Evolutionary conservation across 2,797 vertebrate genomes (phyloP).

Genomic region (Morelia viridis): DNA sequence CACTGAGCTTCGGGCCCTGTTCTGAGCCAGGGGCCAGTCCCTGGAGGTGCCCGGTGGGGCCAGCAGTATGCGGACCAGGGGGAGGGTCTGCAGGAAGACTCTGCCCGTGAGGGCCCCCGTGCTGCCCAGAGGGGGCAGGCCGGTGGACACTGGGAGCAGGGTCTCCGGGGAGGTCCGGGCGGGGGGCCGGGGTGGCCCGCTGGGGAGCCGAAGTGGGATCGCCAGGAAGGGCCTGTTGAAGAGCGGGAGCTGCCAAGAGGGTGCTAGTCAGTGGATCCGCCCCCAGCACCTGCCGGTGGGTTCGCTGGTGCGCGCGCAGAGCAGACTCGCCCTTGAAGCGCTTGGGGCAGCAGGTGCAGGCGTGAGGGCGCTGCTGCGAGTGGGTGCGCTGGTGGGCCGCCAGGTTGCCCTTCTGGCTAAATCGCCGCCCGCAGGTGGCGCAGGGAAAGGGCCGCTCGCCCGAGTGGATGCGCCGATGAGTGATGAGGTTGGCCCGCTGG

Average conservation of each 20-base stretch:
- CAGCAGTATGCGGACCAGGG: background rate
- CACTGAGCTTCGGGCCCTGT: constrained; percentile 5
- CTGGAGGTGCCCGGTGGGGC: background rate
- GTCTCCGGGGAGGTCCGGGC: background rate
- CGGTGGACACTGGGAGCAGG: background rate
- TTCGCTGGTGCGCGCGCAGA: constrained; percentile 59
- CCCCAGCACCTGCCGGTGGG: constrained; percentile 30
- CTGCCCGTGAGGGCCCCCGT: background rate
- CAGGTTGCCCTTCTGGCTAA: constrained; percentile 69
- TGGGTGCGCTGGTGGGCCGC: constrained; percentile 68
- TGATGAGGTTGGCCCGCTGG: constrained; percentile 71
- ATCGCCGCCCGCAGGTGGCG: constrained; percentile 64
- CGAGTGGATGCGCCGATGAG: constrained; percentile 69
- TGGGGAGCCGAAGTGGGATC: background rate
- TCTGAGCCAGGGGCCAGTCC: background rate
- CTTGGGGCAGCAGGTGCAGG: constrained; percentile 69
- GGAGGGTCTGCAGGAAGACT: constrained; percentile 1
- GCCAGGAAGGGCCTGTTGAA: background rate
- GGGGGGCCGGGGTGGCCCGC: background rate
- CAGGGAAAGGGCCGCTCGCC: constrained; percentile 64
- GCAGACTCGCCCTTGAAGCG: constrained; percentile 60
- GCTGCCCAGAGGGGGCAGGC: background rate
- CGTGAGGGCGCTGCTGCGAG: constrained; percentile 64
- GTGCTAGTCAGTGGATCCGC: background rate
- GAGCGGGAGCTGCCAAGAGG: background rate